Conservation (phyloP, 2,888 invertebrate genomes). For the Nemoura dubitans region DNA sequence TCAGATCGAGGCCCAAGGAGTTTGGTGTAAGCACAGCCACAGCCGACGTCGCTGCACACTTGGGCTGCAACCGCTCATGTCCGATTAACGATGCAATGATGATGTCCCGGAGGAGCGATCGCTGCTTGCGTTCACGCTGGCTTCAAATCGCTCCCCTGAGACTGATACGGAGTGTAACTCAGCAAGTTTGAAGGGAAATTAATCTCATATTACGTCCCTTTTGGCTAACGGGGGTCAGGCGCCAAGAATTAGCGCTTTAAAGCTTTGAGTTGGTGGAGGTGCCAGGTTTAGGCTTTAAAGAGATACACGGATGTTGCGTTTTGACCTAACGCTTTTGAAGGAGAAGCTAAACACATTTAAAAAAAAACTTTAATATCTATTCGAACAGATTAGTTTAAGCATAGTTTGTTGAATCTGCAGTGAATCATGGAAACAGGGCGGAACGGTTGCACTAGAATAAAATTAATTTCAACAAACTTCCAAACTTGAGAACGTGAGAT, state of each 20-base stretch:
- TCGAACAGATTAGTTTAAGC: not conserved
- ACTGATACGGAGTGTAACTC: not conserved
- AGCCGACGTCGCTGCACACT: not conserved
- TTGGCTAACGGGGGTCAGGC: not conserved
- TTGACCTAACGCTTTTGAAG: too few species aligned
- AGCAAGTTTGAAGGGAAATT: not conserved
- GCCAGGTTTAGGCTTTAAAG: not conserved
- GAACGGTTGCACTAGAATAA: not conserved
- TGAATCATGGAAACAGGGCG: not conserved
- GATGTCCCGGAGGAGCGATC: not conserved
- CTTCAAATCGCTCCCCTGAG: not conserved
- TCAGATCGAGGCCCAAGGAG: conserved; percentile 3
- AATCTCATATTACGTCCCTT: not conserved
- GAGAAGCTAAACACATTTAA: too few species aligned
- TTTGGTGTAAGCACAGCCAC: not conserved
- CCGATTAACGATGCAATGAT: conserved; percentile 22
- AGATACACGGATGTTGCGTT: not conserved
- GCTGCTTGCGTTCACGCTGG: not conserved
- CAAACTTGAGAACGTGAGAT: not conserved
- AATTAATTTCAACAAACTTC: not conserved
- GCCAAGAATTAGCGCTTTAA: not conserved
- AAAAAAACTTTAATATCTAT: too few species aligned
- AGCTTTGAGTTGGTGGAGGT: not conserved
- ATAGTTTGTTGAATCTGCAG: not conserved
- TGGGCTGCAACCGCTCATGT: not conserved